Evolutionary conservation across 2,113 vertebrate species (phyloP).

Genomic region (Esox niger): DNA sequence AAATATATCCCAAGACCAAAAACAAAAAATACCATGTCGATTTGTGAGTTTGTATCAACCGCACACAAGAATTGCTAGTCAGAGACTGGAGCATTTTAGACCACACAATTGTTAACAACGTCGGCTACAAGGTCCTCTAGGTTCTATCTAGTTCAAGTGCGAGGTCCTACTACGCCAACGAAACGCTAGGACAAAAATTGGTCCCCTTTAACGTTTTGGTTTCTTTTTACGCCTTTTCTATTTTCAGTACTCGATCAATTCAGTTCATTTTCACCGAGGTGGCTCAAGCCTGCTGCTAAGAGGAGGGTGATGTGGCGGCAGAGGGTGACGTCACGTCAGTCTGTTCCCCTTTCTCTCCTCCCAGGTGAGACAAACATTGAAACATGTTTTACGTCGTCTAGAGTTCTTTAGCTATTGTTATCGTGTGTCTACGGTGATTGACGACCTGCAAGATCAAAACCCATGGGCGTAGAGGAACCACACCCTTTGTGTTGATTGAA

Average conservation of each 20-base stretch:
- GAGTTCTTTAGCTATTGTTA: too few species aligned
- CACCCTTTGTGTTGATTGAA: too few species aligned
- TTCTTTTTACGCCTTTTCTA: slow-evolving; percentile 21
- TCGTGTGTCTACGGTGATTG: too few species aligned
- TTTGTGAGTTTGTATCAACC: slow-evolving; percentile 86
- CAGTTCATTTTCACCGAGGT: slow-evolving; percentile 11
- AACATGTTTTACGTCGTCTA: not conserved
- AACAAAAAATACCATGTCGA: slow-evolving; percentile 87
- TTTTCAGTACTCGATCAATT: not conserved
- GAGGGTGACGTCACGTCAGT: slow-evolving; percentile 59
- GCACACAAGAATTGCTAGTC: slow-evolving; percentile 84
- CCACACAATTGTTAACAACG: not conserved
- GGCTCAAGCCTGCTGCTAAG: slow-evolving; percentile 34
- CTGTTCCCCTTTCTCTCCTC: slow-evolving; percentile 10
- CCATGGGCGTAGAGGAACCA: too few species aligned
- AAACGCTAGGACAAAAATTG: not conserved
- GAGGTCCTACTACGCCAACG: not conserved
- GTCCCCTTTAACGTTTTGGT: not conserved
- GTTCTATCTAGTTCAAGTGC: not conserved
- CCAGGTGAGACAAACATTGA: slow-evolving; percentile 26
- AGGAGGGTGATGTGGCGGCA: slow-evolving; percentile 48
- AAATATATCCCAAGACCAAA: slow-evolving; percentile 83
- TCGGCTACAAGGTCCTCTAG: not conserved
- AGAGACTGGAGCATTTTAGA: slow-evolving; percentile 87
- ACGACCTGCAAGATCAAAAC: too few species aligned